Base-by-base conservation (phyloP, 2,888 invertebrate genomes). In the Nomada hirtipes region DNA sequence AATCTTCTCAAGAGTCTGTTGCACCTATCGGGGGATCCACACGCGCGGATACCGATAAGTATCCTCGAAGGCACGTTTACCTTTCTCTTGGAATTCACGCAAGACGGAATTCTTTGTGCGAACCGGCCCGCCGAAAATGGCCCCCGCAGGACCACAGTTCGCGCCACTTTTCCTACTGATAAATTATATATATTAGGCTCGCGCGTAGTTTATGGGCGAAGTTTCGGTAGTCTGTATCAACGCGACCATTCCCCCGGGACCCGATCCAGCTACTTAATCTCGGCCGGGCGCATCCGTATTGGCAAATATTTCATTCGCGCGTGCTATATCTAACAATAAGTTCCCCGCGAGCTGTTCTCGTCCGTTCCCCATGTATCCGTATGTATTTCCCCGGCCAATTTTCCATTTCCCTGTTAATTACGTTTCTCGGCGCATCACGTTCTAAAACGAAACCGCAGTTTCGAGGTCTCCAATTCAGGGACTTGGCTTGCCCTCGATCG, bases 221-320 rank as follows among this genome's bases (percentile, higher is more conserved):
- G 78, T 83, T 83, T 78, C 47, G 75, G 23, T 75, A 63, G 75
- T 78, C 82, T 67, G 72, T 83, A 83, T 82, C 78, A 82, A 82
- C 82, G 65, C 61, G 42, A 73, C 72, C 61, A 20, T 73, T 82
- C 83, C 82, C 18, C 7, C 9, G 83, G 82, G 72, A 79, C 65
- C 61, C 26, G 72, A 78, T 83, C 77, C 78, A 65, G 72, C 69
- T 82, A 73, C 82, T 83, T 83, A 83, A 82, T 83, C 83, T 83
- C 82, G 11, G 50, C 78, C 47, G 52, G 52, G 72, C 79, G 18
- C 53, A 55, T 74, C 67, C 74, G 71, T 76, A 83, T 82, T 57
- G 82, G 83, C 75, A 60, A 82, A 83, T 83, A 82, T 83, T 78
- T 83, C 83, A 83, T 69, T 75, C 75, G 75, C 53, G 26, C 60